These are phyloP conservation scores for Rhimphoctona megacephalus DNA, from an alignment of 2,888 invertebrate species.

Conservation along the genomic window DNA sequence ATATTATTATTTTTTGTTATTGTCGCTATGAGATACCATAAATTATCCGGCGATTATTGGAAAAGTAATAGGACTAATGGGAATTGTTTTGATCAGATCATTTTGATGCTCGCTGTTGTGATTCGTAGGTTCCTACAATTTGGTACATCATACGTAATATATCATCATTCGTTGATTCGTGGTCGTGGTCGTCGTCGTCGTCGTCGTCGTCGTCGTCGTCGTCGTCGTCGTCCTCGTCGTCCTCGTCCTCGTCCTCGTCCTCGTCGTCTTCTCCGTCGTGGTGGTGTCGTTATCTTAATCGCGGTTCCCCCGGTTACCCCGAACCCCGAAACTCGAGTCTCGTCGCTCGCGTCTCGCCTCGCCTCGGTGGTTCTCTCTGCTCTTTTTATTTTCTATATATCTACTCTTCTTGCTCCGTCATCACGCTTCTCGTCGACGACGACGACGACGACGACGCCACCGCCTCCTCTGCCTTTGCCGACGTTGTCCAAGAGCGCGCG, in stretches of 20 bases:
- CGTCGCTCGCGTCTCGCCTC: conserved; percentile 51
- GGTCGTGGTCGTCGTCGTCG: conserved; percentile 45
- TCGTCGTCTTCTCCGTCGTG: conserved; percentile 22
- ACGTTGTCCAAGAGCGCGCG: not conserved
- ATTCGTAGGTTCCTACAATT: conserved; percentile 20
- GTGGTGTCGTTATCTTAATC: conserved; percentile 63
- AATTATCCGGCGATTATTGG: not conserved
- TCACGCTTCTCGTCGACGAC: not conserved
- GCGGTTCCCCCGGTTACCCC: conserved; percentile 50
- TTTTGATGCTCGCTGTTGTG: conserved; percentile 12
- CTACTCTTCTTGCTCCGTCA: not conserved
- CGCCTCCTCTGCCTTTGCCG: not conserved
- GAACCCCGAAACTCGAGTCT: conserved; percentile 37
- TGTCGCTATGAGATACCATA: not conserved
- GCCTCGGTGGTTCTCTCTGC: conserved; percentile 35
- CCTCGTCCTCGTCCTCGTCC: conserved; percentile 36
- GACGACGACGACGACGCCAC: conserved; percentile 6
- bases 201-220: conserved; percentile 26
- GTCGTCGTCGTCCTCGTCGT: conserved; percentile 30
- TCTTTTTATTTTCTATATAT: conserved; percentile 5
- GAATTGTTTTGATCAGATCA: not conserved
- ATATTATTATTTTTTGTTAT: not conserved
- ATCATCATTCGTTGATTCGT: conserved; percentile 42
- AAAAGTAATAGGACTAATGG: not conserved
- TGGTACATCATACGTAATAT: conserved; percentile 3